A percentile compares a stretch with the other conserved stretches of the same genome.
These are phyloP conservation scores for Scolopax mira DNA, from an alignment of 2,113 vertebrate species.

Conservation along the genomic window DNA sequence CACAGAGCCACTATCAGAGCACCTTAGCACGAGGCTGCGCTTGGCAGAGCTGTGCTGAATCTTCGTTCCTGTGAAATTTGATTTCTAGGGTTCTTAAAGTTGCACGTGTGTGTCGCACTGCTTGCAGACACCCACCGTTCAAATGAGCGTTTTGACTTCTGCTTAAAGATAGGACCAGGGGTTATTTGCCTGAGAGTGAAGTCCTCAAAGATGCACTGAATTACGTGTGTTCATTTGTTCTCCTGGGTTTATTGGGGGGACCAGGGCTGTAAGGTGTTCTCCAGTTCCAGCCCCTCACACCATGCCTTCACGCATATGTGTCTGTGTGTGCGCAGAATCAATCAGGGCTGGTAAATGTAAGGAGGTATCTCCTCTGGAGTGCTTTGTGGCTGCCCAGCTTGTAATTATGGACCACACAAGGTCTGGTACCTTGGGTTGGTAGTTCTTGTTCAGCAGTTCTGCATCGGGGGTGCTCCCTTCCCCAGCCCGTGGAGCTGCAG, in stretches of 20 bases:
- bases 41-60: not conserved
- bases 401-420: not conserved
- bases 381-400: not conserved
- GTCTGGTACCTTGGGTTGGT: not conserved
- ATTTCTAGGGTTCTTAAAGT: not conserved
- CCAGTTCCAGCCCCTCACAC: no score
- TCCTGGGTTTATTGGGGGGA: not conserved
- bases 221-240: fast-evolving
- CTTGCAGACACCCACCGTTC: not conserved
- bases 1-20: not conserved
- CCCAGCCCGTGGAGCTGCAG: not conserved
- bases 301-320: fast-evolving
- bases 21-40: fast-evolving
- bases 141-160: not conserved
- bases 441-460: fast-evolving
- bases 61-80: not conserved
- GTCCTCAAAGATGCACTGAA: not conserved
- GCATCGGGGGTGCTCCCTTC: not conserved
- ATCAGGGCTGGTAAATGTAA: not conserved
- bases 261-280: not conserved
- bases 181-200: not conserved
- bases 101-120: fast-evolving
- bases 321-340: fast-evolving
- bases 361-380: not conserved
- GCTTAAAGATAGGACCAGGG: not conserved